Evolutionary conservation across 2,888 invertebrate species (phyloP), one percentile per base, ranked within the genome.

Genomic region (Ormyrus rosae): DNA sequence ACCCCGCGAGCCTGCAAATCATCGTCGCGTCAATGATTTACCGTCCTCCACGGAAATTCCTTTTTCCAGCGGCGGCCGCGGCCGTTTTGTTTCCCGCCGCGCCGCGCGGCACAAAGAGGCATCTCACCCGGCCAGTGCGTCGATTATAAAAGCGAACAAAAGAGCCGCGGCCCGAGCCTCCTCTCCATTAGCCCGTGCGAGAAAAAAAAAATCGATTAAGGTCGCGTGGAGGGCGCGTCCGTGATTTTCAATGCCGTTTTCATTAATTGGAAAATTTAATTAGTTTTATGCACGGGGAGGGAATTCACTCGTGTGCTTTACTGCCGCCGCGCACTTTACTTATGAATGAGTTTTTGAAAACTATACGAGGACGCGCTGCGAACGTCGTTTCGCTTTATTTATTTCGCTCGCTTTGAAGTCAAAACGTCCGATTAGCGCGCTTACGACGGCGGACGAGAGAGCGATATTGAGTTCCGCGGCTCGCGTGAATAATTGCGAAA

Each of bases 111-210:
- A 67, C 51, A 71, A 78, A 71, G 58, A 60, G 45, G 3, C 34
- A 34, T 34, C 34, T 3, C 19, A 13, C 34, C 34, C 34, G 34
- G 13, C 19, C 13, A 45, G 48, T 9, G 51, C n/a, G 71, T 65
- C 68, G 6, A 77, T 70, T 64, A 34, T 34, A 77, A 77, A 73
- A 68, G 58, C 6, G 68, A 68, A 63, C 63, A 73, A 78, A 65
- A 55, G 60, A 51, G 7, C 13, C 13, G 34, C 34, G 34, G 34
- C 0, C 2, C 5, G 45, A 77, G 51, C 53, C 7, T 48, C 51
- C 19, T 11, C 34, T 34, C 34, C 53, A 8, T 63, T 63, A 53
- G 9, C 34, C 45, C 8, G 58, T 51, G 64, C 63, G 5, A 34
- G 34, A 70, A 64, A 56, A 64, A 69, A 77, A 64, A 56, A 70